phyloP scores from a whole-genome alignment of 2,888 invertebrate genomes.

The Theodoxus fluviatilis region DNA sequence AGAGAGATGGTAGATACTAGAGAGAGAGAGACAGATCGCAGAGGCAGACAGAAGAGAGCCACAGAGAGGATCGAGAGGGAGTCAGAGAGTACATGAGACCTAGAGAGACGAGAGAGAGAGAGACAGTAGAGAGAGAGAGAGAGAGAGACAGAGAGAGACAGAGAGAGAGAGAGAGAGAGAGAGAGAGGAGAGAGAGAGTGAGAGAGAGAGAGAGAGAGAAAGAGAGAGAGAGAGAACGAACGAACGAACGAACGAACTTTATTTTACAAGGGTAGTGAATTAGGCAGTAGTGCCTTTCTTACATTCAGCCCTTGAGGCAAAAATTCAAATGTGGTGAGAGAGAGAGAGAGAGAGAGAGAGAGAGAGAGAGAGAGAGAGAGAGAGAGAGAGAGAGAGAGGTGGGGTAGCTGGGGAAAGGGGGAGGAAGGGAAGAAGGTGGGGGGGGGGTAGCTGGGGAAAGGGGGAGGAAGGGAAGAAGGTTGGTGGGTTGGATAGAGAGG shows the following conservation, averaged over 20 bases:
- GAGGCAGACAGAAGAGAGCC: background rate
- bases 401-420: background rate
- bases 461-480: background rate
- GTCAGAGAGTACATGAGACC: background rate
- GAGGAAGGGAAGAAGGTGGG: background rate
- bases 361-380: slow-evolving; percentile 2
- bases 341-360: background rate
- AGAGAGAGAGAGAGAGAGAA: slow-evolving; percentile 21
- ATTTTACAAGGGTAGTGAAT: no score
- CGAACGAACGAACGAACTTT: no score
- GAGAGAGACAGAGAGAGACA: slow-evolving; percentile 8
- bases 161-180: background rate
- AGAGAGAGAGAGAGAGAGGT: background rate
- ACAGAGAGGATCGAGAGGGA: background rate
- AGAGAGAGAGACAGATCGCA: background rate
- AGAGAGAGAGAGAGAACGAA: slow-evolving; percentile 24
- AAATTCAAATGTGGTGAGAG: no score
- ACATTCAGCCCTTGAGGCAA: no score
- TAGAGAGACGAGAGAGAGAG: no score
- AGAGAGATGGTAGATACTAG: background rate
- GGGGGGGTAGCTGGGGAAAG: background rate
- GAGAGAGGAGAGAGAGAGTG: slow-evolving; percentile 18
- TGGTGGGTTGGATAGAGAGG: background rate
- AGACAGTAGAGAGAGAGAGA: background rate
- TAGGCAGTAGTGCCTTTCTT: no score